These are phyloP conservation scores for Platichthys flesus DNA, from an alignment of 2,113 vertebrate species.

Conservation along the genomic window DNA sequence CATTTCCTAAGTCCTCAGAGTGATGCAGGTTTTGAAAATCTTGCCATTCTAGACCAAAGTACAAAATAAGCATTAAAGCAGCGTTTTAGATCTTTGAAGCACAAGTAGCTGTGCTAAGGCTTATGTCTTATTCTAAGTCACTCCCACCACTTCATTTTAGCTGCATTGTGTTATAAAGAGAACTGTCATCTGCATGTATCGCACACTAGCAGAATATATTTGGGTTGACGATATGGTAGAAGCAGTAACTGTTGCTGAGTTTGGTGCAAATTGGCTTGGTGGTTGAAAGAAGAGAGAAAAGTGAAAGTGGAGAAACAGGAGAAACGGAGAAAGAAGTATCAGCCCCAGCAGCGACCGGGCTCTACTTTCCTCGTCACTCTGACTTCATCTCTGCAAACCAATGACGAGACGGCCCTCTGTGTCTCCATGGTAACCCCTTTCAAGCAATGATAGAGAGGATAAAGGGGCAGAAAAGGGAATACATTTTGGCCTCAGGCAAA, in stretches of 20 bases:
- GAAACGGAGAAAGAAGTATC: slow-evolving; percentile 36
- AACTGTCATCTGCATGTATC: slow-evolving; percentile 6
- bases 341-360: slow-evolving; percentile 49
- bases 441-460: slow-evolving; percentile 69
- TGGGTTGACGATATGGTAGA: neutral
- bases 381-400: slow-evolving; percentile 66
- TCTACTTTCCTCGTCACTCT: slow-evolving; percentile 67
- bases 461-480: slow-evolving; percentile 62
- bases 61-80: neutral
- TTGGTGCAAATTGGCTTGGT: neutral
- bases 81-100: neutral
- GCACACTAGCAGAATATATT: slow-evolving; percentile 10
- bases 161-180: neutral
- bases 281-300: slow-evolving; percentile 26
- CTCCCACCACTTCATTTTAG: neutral
- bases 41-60: neutral
- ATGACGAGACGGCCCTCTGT: slow-evolving; percentile 63
- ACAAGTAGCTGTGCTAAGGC: neutral
- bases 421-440: slow-evolving; percentile 76
- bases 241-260: neutral
- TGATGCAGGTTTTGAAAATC: neutral
- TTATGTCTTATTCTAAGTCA: neutral
- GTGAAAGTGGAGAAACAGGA: slow-evolving; percentile 64
- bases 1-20: neutral
- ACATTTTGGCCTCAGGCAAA: slow-evolving; percentile 50